Evolutionary conservation across 1,140 invertebrate genomes (phyloP).

Genomic region (Camponotus vicinus): DNA sequence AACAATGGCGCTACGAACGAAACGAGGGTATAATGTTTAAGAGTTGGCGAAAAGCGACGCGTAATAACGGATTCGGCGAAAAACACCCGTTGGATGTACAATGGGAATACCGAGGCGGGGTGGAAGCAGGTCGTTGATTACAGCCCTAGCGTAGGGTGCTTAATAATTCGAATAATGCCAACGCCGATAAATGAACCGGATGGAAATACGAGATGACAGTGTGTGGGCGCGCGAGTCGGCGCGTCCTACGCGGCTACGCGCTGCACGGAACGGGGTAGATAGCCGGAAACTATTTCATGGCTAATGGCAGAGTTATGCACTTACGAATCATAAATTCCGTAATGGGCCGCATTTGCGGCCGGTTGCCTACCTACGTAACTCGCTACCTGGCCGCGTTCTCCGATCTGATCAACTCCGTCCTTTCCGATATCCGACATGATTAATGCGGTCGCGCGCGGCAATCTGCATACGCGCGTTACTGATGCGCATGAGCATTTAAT

Average conservation of each 20-base stretch:
- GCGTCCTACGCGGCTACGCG: constrained; percentile 44
- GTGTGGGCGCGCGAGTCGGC: constrained; percentile 10
- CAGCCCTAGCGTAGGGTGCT: constrained; percentile 39
- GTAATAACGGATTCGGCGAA: constrained; percentile 44
- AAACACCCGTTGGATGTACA: constrained; percentile 14
- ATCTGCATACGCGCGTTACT: background rate
- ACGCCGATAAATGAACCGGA: constrained; percentile 71
- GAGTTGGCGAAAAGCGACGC: constrained; percentile 41
- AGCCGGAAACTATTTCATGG: constrained; percentile 78
- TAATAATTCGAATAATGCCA: constrained; percentile 74
- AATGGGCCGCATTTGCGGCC: constrained; percentile 71
- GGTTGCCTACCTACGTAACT: constrained; percentile 44
- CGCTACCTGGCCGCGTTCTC: constrained; percentile 43
- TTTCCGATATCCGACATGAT: constrained; percentile 54
- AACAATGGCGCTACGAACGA: background rate
- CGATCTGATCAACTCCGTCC: constrained; percentile 65
- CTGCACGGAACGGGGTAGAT: constrained; percentile 68
- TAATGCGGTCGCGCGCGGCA: constrained; percentile 25
- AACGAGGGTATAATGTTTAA: constrained; percentile 39
- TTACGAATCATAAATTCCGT: constrained; percentile 79
- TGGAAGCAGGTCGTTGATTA: constrained; percentile 33
- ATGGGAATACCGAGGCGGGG: background rate
- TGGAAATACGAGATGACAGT: constrained; percentile 69
- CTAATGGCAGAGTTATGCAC: constrained; percentile 79
- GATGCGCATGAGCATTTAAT: background rate